Conservation (phyloP, 2,113 vertebrate species). For the Ceyx cyanopectus region DNA sequence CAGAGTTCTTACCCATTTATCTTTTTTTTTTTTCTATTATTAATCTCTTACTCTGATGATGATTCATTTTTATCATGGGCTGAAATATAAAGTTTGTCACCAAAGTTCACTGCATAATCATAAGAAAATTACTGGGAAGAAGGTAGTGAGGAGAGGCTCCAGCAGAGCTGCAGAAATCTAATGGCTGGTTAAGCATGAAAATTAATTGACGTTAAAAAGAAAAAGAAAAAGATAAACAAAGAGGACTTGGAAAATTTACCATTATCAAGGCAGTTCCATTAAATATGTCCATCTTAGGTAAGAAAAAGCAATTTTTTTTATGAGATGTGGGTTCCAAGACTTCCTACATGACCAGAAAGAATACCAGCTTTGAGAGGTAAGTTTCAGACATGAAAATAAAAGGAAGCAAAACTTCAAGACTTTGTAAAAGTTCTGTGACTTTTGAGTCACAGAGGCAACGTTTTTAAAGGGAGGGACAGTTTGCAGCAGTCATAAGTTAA, state of each 20-base stretch:
- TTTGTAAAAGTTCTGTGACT: not conserved
- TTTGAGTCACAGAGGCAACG: not conserved
- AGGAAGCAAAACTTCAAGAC: not conserved
- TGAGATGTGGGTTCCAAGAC: not conserved
- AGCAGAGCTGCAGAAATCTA: not conserved
- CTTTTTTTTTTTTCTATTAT: not conserved
- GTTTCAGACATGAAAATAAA: not conserved
- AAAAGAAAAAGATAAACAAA: not conserved
- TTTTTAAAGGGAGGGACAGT: not conserved
- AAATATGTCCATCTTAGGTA: not conserved
- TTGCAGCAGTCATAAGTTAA: not conserved
- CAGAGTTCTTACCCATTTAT: not conserved
- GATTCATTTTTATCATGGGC: not conserved
- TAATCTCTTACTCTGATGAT: not conserved
- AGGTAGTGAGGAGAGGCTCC: not conserved
- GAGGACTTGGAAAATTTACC: not conserved
- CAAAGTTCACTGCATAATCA: not conserved
- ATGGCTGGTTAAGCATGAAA: not conserved
- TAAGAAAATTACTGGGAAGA: not conserved
- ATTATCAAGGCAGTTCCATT: not conserved
- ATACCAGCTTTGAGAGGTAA: not conserved
- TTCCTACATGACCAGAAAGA: not conserved
- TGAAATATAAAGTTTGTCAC: not conserved
- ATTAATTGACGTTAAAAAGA: not conserved
- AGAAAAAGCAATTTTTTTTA: not conserved